Evolutionary conservation across 2,888 invertebrate species (phyloP), one percentile per base, ranked within the genome.

Genomic region (Elaeidobius kamerunicus): DNA sequence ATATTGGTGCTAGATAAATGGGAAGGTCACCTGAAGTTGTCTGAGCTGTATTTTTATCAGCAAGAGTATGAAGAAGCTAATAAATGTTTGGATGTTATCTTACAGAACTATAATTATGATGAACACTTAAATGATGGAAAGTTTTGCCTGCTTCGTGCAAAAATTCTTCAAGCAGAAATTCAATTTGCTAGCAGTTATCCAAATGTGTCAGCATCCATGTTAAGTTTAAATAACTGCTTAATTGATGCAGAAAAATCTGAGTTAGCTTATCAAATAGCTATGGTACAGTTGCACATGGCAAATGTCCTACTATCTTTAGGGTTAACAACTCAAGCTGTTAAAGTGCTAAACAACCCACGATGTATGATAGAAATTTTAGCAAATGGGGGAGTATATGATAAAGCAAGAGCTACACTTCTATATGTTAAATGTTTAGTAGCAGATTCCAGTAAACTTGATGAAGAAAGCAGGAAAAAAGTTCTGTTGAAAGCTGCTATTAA

Each of bases 311-410:
- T 91, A 27, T 76, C 38, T 17, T 35, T 49, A 56, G 85, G 84
- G 15, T 80, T 90, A 74, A 83, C 88, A 0, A 80, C 81, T 56
- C 89, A 90, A 69, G 90, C 91, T 0, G 71, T 89, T 49, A 76
- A 78, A 56, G 75, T 88, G 9, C 78, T 88, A 0, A 83, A 86
- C 12, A 40, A 55, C 12, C 52, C 54, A 59, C 62, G 64, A 48
- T 68, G 68, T 54, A 60, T 70, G 49, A 57, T 57, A 11, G 57
- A 57, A 81, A 85, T 48, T 77, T 79, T 91, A 69, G 83, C 89
- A 1, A 88, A 92, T 66, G 92, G 92, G 1, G 86, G 88, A 12
- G 77, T 83, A 16, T 89, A 85, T 63, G 92, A 94, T 69, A 82
- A 85, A 65, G 91, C 86, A 1, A 82, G 88, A 73, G 85, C 83